Evolutionary conservation across 2,113 vertebrate genomes (phyloP).

Genomic region (Neotoma lepida): DNA sequence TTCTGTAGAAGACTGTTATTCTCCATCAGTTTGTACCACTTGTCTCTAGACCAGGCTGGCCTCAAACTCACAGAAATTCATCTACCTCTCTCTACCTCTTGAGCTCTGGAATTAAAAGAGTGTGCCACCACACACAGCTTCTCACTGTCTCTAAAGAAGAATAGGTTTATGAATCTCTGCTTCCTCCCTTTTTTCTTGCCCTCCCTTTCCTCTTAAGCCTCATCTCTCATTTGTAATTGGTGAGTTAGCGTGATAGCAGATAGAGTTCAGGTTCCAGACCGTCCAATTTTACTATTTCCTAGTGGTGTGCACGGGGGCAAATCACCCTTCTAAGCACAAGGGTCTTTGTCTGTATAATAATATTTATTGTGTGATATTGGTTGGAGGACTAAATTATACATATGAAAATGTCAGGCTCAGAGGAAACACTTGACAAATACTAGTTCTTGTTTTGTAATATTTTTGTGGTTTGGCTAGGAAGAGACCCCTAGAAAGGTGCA

Average conservation of each 20-base stretch:
- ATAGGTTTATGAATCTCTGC: background rate
- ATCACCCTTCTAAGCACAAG: background rate
- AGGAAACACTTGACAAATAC: conserved; percentile 19
- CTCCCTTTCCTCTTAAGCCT: background rate
- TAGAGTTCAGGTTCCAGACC: background rate
- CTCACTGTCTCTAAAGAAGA: background rate
- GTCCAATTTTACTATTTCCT: conserved; percentile 23
- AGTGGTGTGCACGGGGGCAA: background rate
- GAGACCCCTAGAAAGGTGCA: background rate
- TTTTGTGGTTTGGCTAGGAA: background rate
- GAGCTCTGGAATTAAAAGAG: background rate
- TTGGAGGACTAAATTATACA: background rate
- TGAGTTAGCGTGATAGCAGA: background rate
- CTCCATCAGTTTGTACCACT: background rate
- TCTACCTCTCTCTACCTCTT: background rate
- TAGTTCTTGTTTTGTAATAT: conserved; percentile 46
- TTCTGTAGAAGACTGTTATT: conserved; percentile 12
- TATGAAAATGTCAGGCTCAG: conserved; percentile 30
- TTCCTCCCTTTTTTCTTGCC: background rate
- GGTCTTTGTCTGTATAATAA: background rate
- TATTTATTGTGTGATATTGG: conserved; percentile 3
- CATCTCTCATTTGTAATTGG: background rate
- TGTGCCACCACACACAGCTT: background rate
- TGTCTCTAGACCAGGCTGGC: background rate
- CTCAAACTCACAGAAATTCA: background rate